Percentiles rank a stretch among this genome's conserved stretches.
phyloP scores from a whole-genome alignment of 2,888 invertebrate species.

The Psylliodes chrysocephalus region DNA sequence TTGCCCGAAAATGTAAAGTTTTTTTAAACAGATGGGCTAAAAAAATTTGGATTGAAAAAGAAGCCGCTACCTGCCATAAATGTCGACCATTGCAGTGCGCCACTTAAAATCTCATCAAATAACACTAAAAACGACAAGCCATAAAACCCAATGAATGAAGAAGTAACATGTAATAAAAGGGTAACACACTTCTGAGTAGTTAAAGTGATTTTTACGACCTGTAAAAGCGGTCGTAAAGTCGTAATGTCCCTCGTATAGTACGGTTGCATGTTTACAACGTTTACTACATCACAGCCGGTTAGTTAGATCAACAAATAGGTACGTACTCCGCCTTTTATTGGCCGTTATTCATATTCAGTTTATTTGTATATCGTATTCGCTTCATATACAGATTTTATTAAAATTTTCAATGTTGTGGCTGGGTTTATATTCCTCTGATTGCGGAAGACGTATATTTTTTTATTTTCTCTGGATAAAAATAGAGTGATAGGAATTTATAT shows the following conservation, averaged over 20 bases:
- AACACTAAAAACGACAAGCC: conserved; percentile 58
- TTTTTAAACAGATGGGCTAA: no score
- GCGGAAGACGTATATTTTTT: no score
- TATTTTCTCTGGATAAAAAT: no score
- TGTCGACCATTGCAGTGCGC: conserved; percentile 30
- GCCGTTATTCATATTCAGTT: conserved; percentile 57
- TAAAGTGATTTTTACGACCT: conserved; percentile 67
- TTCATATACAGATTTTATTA: neutral
- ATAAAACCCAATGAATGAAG: conserved; percentile 61
- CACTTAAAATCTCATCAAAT: conserved; percentile 62
- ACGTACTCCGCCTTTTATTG: conserved; percentile 56
- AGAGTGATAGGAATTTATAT: no score
- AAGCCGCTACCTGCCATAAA: neutral
- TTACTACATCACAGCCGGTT: conserved; percentile 54
- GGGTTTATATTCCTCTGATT: no score
- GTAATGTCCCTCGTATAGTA: conserved; percentile 63
- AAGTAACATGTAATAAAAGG: conserved; percentile 63
- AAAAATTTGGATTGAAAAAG: no score
- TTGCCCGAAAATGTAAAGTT: no score
- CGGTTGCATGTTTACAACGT: conserved; percentile 64
- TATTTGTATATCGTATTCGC: conserved; percentile 46
- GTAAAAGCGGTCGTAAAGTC: conserved; percentile 65
- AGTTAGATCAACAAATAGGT: conserved; percentile 60
- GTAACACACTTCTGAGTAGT: conserved; percentile 64
- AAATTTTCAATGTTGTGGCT: neutral